Evolutionary conservation across 2,888 invertebrate genomes (phyloP).

Genomic region (Diploptera punctata): DNA sequence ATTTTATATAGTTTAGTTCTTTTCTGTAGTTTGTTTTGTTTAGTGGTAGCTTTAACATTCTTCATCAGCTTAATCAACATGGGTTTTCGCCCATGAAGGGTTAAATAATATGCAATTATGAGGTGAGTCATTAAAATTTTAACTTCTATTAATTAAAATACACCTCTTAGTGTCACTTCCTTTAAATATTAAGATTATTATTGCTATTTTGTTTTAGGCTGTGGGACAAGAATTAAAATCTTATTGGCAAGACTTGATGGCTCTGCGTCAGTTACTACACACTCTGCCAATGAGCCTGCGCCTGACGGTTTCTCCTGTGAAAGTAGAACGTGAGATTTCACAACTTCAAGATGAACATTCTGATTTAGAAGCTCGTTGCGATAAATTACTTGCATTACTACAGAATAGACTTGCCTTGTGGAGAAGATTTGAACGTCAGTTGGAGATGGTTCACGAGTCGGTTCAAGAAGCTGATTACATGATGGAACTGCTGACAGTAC

Average conservation of each 20-base stretch:
- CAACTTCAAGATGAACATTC: conserved; percentile 76
- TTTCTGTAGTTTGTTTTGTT: too few species aligned
- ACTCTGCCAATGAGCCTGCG: conserved; percentile 74
- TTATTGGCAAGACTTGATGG: conserved; percentile 81
- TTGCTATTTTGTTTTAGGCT: conserved; percentile 47
- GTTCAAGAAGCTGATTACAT: conserved; percentile 87
- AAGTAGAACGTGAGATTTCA: conserved; percentile 78
- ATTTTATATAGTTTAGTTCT: too few species aligned
- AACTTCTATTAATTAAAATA: too few species aligned
- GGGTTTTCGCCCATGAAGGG: too few species aligned
- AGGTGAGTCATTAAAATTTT: too few species aligned
- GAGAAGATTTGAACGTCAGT: conserved; percentile 77
- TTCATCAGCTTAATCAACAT: too few species aligned
- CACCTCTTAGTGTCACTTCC: too few species aligned
- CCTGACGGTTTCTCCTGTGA: conserved; percentile 77
- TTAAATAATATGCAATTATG: too few species aligned
- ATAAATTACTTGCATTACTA: conserved; percentile 69
- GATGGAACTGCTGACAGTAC: conserved; percentile 84
- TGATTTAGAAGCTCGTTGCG: conserved; percentile 73
- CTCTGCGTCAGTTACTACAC: conserved; percentile 75
- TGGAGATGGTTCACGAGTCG: conserved; percentile 81
- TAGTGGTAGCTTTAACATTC: too few species aligned
- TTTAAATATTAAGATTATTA: too few species aligned
- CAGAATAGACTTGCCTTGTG: conserved; percentile 72
- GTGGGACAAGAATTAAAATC: conserved; percentile 71